Conservation (phyloP, 1,140 invertebrate species). For the Prorops nasuta region DNA sequence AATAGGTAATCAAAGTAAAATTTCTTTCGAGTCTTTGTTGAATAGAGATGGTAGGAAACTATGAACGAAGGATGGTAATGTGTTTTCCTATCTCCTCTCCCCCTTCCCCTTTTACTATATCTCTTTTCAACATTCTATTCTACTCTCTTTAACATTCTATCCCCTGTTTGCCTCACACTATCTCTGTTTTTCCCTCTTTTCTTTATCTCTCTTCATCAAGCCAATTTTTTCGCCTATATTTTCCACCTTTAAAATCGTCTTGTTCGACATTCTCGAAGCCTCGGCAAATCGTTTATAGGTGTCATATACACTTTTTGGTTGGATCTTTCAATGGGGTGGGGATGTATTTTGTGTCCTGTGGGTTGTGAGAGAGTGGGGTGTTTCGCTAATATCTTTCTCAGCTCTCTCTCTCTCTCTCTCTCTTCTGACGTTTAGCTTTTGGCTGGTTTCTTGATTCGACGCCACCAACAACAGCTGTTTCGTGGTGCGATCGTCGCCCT, state of each 20-base stretch:
- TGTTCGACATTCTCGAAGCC: slow-evolving; percentile 13
- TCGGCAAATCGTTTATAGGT: background rate
- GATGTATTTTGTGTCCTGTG: no score
- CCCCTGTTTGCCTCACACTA: background rate
- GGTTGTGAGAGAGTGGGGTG: no score
- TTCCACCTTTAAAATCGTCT: background rate
- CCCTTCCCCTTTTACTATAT: background rate
- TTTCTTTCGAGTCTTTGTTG: slow-evolving; percentile 4
- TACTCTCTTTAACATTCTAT: background rate
- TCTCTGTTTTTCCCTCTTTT: slow-evolving; percentile 17
- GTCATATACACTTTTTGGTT: background rate
- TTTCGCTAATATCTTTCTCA: no score
- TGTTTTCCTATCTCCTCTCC: background rate
- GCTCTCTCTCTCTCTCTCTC: no score
- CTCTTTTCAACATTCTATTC: background rate
- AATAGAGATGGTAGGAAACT: background rate
- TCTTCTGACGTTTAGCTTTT: no score
- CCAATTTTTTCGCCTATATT: slow-evolving; percentile 18
- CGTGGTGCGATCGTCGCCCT: no score
- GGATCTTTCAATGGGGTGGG: background rate
- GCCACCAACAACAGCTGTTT: no score
- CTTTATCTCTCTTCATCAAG: slow-evolving; percentile 16
- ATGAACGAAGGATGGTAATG: slow-evolving; percentile 2
- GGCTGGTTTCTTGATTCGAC: no score
- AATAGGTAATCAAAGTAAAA: slow-evolving; percentile 3